Conservation (phyloP, 2,113 vertebrate genomes). For the Chlorocebus sabaeus region DNA sequence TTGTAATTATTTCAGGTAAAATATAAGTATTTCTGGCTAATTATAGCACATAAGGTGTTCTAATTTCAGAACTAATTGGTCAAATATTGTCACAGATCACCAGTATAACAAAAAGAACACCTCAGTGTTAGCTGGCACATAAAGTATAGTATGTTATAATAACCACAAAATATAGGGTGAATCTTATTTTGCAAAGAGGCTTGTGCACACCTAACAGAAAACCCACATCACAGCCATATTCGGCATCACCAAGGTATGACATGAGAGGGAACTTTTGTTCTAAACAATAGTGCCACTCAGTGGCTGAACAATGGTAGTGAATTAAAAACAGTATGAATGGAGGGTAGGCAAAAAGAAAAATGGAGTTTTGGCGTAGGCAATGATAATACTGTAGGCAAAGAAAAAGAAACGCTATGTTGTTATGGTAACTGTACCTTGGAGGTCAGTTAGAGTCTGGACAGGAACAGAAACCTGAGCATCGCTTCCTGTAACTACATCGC, state of each 20-base stretch:
- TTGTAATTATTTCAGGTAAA: constrained; percentile 4
- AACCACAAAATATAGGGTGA: not conserved
- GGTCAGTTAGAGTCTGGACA: constrained; percentile 86
- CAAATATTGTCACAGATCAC: not conserved
- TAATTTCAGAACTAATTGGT: not conserved
- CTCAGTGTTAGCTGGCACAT: not conserved
- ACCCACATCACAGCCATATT: not conserved
- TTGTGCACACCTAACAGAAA: not conserved
- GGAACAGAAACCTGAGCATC: constrained; percentile 85
- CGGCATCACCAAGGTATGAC: not conserved
- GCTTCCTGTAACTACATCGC: constrained; percentile 87
- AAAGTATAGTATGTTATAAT: not conserved
- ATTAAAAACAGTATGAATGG: constrained; percentile 29
- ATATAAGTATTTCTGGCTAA: not conserved
- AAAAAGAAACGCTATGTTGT: constrained; percentile 33
- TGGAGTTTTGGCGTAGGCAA: constrained; percentile 33
- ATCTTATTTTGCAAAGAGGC: not conserved
- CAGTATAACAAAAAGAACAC: not conserved
- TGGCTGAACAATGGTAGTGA: constrained; percentile 75
- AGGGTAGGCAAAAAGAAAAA: not conserved
- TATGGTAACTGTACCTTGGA: constrained; percentile 87
- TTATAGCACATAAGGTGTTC: not conserved
- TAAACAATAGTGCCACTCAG: constrained; percentile 83
- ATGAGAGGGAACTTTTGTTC: constrained; percentile 33
- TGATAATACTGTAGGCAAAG: not conserved